Conservation (phyloP, 2,113 vertebrate species). For the Todiramphus saurophagus region DNA sequence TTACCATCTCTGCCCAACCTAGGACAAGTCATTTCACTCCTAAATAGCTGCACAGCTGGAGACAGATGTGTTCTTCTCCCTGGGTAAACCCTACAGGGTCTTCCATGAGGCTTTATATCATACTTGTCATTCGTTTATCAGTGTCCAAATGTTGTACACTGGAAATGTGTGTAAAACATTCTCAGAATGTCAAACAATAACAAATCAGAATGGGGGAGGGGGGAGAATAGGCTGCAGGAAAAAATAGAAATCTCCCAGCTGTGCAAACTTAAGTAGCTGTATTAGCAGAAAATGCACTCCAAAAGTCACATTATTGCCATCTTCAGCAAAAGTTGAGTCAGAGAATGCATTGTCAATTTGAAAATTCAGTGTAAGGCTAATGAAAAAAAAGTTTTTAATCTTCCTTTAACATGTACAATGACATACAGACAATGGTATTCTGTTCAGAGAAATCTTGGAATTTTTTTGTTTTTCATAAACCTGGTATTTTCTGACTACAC, state of each 20-base stretch:
- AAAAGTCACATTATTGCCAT: constrained; percentile 33
- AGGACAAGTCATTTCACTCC: constrained; percentile 63
- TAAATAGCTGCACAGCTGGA: constrained; percentile 77
- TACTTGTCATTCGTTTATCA: constrained; percentile 84
- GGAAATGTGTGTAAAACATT: constrained; percentile 82
- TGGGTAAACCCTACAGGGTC: constrained; percentile 64
- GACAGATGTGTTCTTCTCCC: constrained; percentile 77
- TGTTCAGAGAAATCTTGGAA: neutral
- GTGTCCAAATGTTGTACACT: constrained; percentile 75
- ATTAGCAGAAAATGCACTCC: constrained; percentile 41
- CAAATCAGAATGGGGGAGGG: constrained; percentile 52
- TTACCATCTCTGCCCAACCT: constrained; percentile 69
- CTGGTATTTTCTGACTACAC: neutral
- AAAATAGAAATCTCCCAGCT: constrained; percentile 73
- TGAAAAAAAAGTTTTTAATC: neutral
- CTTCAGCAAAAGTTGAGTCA: neutral
- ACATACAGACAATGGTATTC: neutral
- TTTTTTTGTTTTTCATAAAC: neutral
- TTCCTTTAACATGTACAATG: neutral
- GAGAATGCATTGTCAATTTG: neutral
- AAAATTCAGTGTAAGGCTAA: neutral
- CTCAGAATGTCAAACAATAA: constrained; percentile 84
- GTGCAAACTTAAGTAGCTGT: constrained; percentile 50
- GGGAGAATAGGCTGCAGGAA: constrained; percentile 16
- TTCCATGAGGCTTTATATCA: constrained; percentile 76